Conservation (phyloP, 1,140 invertebrate species). For the Formica selysi region DNA sequence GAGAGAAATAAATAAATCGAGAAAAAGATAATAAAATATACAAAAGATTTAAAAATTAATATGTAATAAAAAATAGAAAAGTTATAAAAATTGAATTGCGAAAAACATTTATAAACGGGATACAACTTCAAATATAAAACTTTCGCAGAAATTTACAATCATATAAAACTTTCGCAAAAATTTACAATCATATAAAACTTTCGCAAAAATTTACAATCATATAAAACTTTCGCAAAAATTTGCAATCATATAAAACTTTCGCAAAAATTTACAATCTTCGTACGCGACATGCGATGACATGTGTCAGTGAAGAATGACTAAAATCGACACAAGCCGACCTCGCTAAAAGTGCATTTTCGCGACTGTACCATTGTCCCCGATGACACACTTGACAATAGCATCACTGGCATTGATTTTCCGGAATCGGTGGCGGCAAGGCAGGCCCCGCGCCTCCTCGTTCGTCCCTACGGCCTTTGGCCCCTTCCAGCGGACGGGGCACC, state of each 20-base stretch:
- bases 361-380: conserved; percentile 5
- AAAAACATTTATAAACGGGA: not conserved
- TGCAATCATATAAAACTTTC: not conserved
- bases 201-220: not conserved
- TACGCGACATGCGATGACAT: too few species aligned
- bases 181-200: too few species aligned
- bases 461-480: conserved; percentile 60
- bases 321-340: not conserved
- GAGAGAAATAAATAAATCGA: not conserved
- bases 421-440: conserved; percentile 18
- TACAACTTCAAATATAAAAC: not conserved
- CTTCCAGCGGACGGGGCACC: conserved; percentile 57
- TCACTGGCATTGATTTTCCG: conserved; percentile 54
- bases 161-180: too few species aligned
- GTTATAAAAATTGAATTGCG: not conserved
- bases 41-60: too few species aligned
- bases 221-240: too few species aligned
- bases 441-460: not conserved
- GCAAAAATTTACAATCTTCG: not conserved
- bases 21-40: not conserved
- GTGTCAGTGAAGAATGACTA: not conserved
- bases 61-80: not conserved
- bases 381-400: conserved; percentile 39
- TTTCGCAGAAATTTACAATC: not conserved
- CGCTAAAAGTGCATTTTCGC: not conserved